Percentiles rank a stretch among this genome's conserved stretches.
Conservation (phyloP, 2,113 vertebrate genomes). For the Orcinus orca region DNA sequence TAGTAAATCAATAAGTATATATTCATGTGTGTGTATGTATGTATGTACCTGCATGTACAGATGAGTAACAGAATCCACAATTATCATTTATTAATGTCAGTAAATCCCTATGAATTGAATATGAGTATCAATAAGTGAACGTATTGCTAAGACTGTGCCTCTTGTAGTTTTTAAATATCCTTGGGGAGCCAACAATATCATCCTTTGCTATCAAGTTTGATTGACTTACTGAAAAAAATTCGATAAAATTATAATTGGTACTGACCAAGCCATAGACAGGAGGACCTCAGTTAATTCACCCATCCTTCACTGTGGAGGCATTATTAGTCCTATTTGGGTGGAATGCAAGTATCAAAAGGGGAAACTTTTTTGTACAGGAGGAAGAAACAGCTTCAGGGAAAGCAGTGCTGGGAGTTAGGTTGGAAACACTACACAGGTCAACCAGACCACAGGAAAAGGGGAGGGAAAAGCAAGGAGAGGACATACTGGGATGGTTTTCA, state of each 20-base stretch:
- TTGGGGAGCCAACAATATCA: neutral
- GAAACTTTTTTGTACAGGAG: neutral
- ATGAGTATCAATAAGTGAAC: neutral
- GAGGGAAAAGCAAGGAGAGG: neutral
- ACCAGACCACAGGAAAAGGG: accelerated
- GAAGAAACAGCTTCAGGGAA: neutral
- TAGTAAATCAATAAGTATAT: neutral
- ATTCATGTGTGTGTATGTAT: neutral
- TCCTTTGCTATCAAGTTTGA: neutral
- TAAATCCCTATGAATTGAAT: neutral
- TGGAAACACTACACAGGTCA: neutral
- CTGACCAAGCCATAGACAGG: neutral
- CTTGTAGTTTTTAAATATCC: neutral
- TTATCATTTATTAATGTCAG: neutral
- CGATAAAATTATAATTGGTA: neutral
- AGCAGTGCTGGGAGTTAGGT: neutral
- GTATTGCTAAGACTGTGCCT: neutral
- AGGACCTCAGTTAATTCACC: neutral
- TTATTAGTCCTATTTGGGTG: neutral
- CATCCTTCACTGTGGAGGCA: neutral
- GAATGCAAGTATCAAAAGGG: neutral
- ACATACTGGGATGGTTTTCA: neutral
- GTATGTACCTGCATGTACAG: neutral
- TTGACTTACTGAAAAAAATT: neutral
- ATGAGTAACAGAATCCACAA: neutral